Evolutionary conservation across 2,888 invertebrate species (phyloP).

Genomic region (Eupeodes latifasciatus): DNA sequence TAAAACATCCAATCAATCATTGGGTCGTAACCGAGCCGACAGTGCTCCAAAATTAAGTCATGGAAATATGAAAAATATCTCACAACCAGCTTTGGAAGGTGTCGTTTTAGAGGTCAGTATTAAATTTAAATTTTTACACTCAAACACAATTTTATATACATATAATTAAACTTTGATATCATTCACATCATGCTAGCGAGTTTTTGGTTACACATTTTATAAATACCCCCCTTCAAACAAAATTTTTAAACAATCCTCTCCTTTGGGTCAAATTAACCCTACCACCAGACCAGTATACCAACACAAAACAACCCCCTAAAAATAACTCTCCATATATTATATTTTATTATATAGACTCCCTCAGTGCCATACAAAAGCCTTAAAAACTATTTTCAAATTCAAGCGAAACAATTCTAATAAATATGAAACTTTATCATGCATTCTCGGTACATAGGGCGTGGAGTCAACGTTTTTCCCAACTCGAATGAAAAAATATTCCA

Average conservation of each 20-base stretch:
- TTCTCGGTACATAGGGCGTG: slow-evolving; percentile 81
- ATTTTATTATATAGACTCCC: slow-evolving; percentile 15
- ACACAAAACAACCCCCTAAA: slow-evolving; percentile 12
- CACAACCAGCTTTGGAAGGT: slow-evolving; percentile 85
- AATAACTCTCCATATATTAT: slow-evolving; percentile 33
- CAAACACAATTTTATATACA: neutral
- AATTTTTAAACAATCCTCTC: slow-evolving; percentile 32
- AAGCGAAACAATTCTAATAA: slow-evolving; percentile 68
- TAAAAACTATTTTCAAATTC: slow-evolving; percentile 63
- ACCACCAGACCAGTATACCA: slow-evolving; percentile 5
- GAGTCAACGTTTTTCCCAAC: slow-evolving; percentile 84
- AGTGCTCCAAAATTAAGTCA: slow-evolving; percentile 87
- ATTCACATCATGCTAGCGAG: slow-evolving; percentile 18
- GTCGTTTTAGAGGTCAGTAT: slow-evolving; percentile 86
- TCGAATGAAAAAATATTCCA: slow-evolving; percentile 84
- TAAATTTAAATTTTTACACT: neutral
- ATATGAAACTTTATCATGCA: slow-evolving; percentile 75
- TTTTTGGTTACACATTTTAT: slow-evolving; percentile 12
- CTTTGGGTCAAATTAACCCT: slow-evolving; percentile 29
- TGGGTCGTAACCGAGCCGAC: slow-evolving; percentile 86
- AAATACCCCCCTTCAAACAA: neutral
- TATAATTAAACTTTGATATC: slow-evolving; percentile 24
- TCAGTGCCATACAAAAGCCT: slow-evolving; percentile 31
- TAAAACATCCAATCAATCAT: slow-evolving; percentile 87
- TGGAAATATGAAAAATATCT: slow-evolving; percentile 86